Evolutionary conservation across 92 coral and sea anemone species (phyloP).

Genomic region (Hydrozoanthus gracilis): DNA sequence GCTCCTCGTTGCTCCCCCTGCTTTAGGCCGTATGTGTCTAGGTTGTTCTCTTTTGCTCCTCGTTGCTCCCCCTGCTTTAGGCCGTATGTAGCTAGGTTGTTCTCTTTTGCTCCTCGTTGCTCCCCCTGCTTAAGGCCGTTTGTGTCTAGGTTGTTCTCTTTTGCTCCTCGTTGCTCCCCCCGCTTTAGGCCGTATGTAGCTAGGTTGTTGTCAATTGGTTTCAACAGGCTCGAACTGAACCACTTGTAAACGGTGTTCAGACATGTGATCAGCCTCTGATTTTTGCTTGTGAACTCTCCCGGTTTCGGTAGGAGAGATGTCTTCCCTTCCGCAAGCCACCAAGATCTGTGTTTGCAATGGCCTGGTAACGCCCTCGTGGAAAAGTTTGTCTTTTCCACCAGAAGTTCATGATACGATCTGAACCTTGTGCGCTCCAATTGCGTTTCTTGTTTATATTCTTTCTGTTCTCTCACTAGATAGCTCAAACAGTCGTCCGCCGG

Average conservation of each 20-base stretch:
- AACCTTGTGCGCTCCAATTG: conserved; percentile 27
- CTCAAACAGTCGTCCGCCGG: conserved; percentile 48
- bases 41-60: too few species aligned
- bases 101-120: too few species aligned
- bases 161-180: conserved; percentile 34
- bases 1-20: too few species aligned
- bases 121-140: too few species aligned
- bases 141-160: too few species aligned
- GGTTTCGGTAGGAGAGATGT: too few species aligned
- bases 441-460: background rate
- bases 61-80: too few species aligned
- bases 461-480: conserved; percentile 26
- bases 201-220: conserved; percentile 4
- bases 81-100: too few species aligned
- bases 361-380: background rate
- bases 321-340: too few species aligned
- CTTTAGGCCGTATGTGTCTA: too few species aligned
- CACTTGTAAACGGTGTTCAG: conserved; percentile 25
- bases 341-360: background rate
- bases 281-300: background rate
- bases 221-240: conserved; percentile 26
- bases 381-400: background rate
- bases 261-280: too few species aligned
- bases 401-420: conserved; percentile 16
- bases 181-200: conserved; percentile 19